phyloP scores from a whole-genome alignment of 2,113 vertebrate species.

The Chamaea fasciata region DNA sequence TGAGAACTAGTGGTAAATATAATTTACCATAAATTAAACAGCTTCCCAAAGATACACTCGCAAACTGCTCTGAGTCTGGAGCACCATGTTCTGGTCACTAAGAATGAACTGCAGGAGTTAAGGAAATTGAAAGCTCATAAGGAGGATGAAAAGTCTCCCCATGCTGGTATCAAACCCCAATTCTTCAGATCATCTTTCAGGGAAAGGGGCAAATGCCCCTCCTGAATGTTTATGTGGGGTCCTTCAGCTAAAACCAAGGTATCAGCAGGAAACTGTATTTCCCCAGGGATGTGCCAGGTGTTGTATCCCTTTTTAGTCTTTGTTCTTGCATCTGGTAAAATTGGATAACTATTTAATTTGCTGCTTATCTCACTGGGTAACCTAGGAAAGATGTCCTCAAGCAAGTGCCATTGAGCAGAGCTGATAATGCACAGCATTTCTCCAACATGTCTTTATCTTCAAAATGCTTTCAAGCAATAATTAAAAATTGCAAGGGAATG shows the following conservation, averaged over 20 bases:
- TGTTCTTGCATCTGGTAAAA: neutral
- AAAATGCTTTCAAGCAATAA: neutral
- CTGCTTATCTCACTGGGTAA: neutral
- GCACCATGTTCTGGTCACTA: neutral
- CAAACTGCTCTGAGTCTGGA: neutral
- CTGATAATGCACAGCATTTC: neutral
- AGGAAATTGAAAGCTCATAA: neutral
- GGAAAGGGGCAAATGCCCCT: neutral
- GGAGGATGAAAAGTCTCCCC: neutral
- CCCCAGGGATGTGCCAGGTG: neutral
- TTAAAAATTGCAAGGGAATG: neutral
- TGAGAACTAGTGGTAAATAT: neutral
- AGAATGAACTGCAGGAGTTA: neutral
- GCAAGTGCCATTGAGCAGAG: neutral
- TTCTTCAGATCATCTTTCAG: neutral
- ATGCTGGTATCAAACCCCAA: neutral
- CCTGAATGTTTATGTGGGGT: neutral
- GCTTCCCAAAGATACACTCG: accelerated
- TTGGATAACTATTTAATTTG: neutral
- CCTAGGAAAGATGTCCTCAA: neutral
- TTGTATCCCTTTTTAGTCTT: neutral
- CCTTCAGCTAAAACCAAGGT: neutral
- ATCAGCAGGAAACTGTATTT: neutral
- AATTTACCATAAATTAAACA: neutral
- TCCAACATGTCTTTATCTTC: neutral